Conservation (phyloP, 2,888 invertebrate species). For the Yponomeuta malinellus region DNA sequence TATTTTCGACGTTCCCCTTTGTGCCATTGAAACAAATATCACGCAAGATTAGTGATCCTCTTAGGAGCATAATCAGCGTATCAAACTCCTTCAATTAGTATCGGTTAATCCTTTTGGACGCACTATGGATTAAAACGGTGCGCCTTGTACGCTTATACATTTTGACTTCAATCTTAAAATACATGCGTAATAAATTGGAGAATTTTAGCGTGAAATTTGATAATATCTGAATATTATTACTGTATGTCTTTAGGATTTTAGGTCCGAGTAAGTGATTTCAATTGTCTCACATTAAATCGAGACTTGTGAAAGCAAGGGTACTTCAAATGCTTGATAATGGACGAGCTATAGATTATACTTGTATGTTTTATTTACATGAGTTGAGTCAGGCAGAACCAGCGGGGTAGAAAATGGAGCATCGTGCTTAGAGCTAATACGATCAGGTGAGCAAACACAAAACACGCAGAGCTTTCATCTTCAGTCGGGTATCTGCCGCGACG, state of each 20-base stretch:
- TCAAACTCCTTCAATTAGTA: not conserved
- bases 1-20: conserved; percentile 61
- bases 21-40: conserved; percentile 49
- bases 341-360: not conserved
- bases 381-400: conserved; percentile 58
- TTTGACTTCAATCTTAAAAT: not conserved
- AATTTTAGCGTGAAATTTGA: not conserved
- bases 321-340: not conserved
- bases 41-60: not conserved
- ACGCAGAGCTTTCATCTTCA: conserved; percentile 68
- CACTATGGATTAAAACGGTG: not conserved
- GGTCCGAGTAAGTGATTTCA: not conserved
- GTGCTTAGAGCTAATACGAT: conserved; percentile 71
- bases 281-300: not conserved
- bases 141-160: not conserved
- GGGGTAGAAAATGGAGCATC: conserved; percentile 66
- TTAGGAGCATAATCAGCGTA: not conserved
- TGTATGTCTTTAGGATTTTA: not conserved
- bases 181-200: not conserved
- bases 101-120: not conserved
- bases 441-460: conserved; percentile 69
- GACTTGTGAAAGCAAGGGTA: not conserved
- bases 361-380: conserved; percentile 51
- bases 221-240: not conserved
- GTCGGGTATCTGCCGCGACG: conserved; percentile 47